Conservation (phyloP, 2,888 invertebrate species). For the Metacarcinus magister region DNA sequence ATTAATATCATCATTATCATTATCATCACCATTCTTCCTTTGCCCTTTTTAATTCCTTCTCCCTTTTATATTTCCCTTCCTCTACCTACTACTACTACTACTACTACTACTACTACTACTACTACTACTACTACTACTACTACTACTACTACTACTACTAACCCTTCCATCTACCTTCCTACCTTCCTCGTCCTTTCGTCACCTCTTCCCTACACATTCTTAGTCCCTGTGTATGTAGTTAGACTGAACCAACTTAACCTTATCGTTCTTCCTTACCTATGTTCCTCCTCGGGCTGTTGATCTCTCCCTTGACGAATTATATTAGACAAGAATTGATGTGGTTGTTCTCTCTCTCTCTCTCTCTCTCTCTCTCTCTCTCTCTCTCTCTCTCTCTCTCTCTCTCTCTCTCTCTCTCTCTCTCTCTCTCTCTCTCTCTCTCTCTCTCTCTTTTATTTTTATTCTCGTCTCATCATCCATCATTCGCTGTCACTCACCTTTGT, state of each 20-base stretch:
- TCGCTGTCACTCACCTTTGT: background rate
- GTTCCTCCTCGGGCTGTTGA: background rate
- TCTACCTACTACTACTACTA: background rate
- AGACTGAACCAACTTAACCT: background rate
- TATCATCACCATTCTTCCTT: background rate
- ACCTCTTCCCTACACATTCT: background rate
- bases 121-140: too few relatives aligned
- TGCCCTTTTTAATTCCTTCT: background rate
- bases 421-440: too few relatives aligned
- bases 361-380: too few relatives aligned
- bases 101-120: too few relatives aligned
- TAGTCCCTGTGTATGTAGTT: background rate
- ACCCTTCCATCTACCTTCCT: background rate
- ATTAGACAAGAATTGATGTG: background rate
- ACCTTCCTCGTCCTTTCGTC: background rate
- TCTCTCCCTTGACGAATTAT: background rate
- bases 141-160: too few relatives aligned
- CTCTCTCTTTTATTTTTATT: background rate
- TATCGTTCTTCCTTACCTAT: background rate
- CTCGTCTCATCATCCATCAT: conserved; percentile 5
- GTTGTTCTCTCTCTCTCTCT: background rate
- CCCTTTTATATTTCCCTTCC: background rate
- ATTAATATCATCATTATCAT: background rate
- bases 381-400: too few relatives aligned
- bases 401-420: too few relatives aligned